phyloP scores from a whole-genome alignment of 2,113 vertebrate species.

The Felis catus region DNA sequence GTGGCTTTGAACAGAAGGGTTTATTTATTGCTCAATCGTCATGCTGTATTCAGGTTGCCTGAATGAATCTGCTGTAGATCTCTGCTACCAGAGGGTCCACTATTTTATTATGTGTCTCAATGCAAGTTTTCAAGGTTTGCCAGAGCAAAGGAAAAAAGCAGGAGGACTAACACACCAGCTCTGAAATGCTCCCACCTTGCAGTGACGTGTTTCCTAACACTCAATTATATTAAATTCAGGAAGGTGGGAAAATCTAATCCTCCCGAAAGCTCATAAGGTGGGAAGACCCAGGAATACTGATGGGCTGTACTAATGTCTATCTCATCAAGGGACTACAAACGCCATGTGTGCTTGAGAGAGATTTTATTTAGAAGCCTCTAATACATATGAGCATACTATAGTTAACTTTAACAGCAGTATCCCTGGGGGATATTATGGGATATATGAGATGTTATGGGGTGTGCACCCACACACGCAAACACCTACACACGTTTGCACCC shows the following conservation, averaged over 20 bases:
- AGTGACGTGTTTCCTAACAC: background rate
- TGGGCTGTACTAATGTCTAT: background rate
- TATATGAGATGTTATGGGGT: background rate
- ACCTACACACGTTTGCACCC: background rate
- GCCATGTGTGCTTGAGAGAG: background rate
- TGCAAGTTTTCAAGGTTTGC: background rate
- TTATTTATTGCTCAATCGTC: background rate
- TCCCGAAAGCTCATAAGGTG: background rate
- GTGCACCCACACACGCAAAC: background rate
- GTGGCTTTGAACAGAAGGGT: background rate
- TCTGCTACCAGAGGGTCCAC: fast-evolving
- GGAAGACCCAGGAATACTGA: background rate
- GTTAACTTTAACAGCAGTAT: background rate
- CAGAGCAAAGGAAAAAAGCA: background rate
- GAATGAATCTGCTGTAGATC: background rate
- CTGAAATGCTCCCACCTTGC: background rate
- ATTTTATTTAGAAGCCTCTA: background rate
- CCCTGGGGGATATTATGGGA: background rate
- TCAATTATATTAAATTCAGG: background rate
- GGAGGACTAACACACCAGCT: background rate
- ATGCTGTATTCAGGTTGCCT: background rate
- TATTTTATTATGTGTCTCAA: background rate
- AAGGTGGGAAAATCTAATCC: background rate
- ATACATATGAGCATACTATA: background rate
- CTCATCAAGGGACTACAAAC: background rate